Evolutionary conservation across 2,888 invertebrate genomes (phyloP).

Genomic region (Aethes cnicana): DNA sequence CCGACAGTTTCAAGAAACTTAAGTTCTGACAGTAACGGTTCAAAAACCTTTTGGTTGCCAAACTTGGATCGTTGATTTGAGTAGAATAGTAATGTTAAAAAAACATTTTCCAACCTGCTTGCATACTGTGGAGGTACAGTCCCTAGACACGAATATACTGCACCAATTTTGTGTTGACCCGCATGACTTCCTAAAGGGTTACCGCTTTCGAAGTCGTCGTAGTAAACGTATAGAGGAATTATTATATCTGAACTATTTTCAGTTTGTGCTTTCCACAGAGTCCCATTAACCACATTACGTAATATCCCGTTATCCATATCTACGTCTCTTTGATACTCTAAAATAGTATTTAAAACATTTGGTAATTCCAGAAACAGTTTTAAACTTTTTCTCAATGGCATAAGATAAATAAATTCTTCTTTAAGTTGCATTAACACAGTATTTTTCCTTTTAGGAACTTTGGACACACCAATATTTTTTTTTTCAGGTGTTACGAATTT

Average conservation of each 20-base stretch:
- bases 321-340: conserved; percentile 1
- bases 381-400: conserved; percentile 5
- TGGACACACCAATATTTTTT: neutral
- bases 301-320: neutral
- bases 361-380: conserved; percentile 6
- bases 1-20: neutral
- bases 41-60: conserved; percentile 3
- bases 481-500: neutral
- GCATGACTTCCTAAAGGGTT: conserved; percentile 8
- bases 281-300: neutral
- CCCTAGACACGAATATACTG: neutral
- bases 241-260: neutral
- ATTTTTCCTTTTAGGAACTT: neutral
- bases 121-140: neutral
- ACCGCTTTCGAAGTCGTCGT: conserved; percentile 3
- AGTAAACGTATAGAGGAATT: neutral
- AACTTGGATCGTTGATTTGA: neutral
- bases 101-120: conserved; percentile 10
- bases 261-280: neutral
- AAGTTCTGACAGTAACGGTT: neutral
- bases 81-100: neutral
- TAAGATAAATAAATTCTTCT: neutral
- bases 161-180: neutral
- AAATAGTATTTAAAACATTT: neutral
- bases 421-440: conserved; percentile 4